phyloP scores from a whole-genome alignment of 1,140 invertebrate species.

The Brachionus rubens region DNA sequence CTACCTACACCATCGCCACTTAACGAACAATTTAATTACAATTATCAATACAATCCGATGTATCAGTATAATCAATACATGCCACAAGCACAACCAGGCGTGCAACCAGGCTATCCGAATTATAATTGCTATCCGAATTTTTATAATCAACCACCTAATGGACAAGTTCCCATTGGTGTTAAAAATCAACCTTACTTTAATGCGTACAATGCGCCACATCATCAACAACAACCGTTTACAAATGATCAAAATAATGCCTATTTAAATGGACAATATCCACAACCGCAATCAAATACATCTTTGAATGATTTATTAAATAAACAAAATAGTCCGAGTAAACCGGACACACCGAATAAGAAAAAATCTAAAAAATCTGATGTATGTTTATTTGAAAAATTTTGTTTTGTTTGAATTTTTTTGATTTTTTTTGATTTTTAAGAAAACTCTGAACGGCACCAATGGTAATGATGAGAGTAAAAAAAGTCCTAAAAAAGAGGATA shows the following conservation, averaged over 20 bases:
- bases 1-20: not conserved
- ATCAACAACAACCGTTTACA: not conserved
- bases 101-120: too few species aligned
- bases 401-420: too few species aligned
- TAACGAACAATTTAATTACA: slow-evolving; percentile 10
- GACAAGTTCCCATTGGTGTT: not conserved
- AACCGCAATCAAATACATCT: not conserved
- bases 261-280: not conserved
- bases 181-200: not conserved
- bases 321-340: not conserved
- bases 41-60: slow-evolving; percentile 17
- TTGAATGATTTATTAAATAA: not conserved
- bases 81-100: not conserved
- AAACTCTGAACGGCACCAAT: too few species aligned
- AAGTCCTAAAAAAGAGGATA: too few species aligned
- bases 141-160: too few species aligned
- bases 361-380: not conserved
- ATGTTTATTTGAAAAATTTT: too few species aligned
- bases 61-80: not conserved
- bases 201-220: too few species aligned
- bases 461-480: too few species aligned
- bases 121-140: too few species aligned
- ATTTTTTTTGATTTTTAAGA: too few species aligned
- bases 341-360: not conserved
- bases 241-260: not conserved